Conservation (phyloP, 2,888 invertebrate species). For the Chrysolina americana region DNA sequence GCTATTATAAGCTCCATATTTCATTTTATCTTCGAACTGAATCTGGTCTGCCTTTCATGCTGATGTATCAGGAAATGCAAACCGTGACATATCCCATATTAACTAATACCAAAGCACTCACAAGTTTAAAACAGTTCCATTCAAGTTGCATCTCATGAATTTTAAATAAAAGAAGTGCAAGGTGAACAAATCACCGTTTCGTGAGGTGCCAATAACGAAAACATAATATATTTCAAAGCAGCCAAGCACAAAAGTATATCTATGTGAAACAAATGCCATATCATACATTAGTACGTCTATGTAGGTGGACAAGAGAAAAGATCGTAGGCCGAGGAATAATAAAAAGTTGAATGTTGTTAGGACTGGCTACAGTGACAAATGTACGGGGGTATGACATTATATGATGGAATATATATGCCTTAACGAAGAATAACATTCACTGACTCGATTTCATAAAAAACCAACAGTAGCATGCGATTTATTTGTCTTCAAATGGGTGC, state of each 20-base stretch:
- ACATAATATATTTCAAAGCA: slow-evolving; percentile 21
- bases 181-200: slow-evolving; percentile 22
- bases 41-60: neutral
- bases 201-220: slow-evolving; percentile 25
- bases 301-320: slow-evolving; percentile 47
- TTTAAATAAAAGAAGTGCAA: slow-evolving; percentile 21
- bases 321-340: slow-evolving; percentile 42
- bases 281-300: slow-evolving; percentile 26
- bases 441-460: too few relatives aligned
- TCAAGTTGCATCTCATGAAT: slow-evolving; percentile 20
- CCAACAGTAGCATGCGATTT: too few relatives aligned
- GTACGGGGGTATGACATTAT: slow-evolving; percentile 3
- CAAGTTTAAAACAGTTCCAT: neutral
- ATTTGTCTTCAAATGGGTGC: too few relatives aligned
- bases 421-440: neutral
- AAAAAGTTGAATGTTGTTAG: slow-evolving; percentile 32
- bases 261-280: slow-evolving; percentile 34
- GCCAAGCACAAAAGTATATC: slow-evolving; percentile 21
- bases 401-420: neutral
- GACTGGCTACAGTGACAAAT: slow-evolving; percentile 22
- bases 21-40: too few relatives aligned
- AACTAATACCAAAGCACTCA: neutral
- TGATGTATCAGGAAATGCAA: neutral
- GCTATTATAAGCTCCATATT: too few relatives aligned
- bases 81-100: neutral